Conservation (phyloP, 2,113 vertebrate species). For the Cololabis saira region DNA sequence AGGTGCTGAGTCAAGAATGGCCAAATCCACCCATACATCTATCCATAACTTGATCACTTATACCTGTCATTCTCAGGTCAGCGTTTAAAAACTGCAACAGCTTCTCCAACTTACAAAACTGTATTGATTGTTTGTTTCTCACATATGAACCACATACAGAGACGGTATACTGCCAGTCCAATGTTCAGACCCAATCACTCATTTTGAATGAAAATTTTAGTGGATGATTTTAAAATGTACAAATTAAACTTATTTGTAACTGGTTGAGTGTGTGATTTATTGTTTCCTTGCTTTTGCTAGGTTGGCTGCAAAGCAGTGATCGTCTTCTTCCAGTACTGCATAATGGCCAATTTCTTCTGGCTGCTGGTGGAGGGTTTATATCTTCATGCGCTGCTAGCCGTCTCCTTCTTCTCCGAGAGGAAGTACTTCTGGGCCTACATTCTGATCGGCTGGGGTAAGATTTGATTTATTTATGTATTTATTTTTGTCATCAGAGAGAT, state of each 20-base stretch:
- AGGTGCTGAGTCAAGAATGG: too few species aligned
- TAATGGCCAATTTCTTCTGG: constrained; percentile 99
- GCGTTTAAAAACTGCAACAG: too few species aligned
- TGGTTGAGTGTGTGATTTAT: background rate
- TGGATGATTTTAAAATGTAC: background rate
- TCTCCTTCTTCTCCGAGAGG: constrained; percentile 97
- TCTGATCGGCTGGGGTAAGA: constrained; percentile 95
- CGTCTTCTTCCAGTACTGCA: constrained; percentile 95
- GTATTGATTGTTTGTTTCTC: too few species aligned
- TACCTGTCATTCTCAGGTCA: too few species aligned
- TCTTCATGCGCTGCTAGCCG: constrained; percentile 90
- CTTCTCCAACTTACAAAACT: too few species aligned
- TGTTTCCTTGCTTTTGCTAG: constrained; percentile 70
- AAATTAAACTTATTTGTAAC: background rate
- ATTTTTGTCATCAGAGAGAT: background rate
- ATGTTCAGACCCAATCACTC: too few species aligned
- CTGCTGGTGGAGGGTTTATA: constrained; percentile 95
- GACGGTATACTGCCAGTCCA: background rate
- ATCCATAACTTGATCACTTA: too few species aligned
- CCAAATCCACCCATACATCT: too few species aligned
- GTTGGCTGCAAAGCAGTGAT: constrained; percentile 92
- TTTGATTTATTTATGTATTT: background rate
- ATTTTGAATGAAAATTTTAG: too few species aligned
- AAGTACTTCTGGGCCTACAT: constrained; percentile 99
- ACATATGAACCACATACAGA: too few species aligned